phyloP scores from a whole-genome alignment of 2,888 invertebrate genomes.

The Sarcophaga subvicina region DNA sequence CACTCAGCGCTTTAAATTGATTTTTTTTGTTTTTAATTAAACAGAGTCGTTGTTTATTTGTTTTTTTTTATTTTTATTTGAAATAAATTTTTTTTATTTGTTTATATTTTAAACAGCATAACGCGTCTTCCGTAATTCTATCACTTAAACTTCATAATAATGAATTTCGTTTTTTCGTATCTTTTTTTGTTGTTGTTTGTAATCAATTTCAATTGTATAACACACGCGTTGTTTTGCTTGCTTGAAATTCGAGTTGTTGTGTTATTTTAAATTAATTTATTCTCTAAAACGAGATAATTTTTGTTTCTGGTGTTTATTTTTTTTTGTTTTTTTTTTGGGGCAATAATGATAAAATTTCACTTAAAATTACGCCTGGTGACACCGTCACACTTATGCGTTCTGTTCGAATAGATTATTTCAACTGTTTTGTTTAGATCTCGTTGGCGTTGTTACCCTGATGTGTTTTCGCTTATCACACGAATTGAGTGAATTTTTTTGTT shows the following conservation, averaged over 20 bases:
- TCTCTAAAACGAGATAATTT: constrained; percentile 69
- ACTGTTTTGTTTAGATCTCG: constrained; percentile 73
- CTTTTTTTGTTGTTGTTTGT: constrained; percentile 10
- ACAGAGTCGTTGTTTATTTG: constrained; percentile 43
- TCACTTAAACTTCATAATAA: constrained; percentile 69
- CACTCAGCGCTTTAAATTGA: background rate
- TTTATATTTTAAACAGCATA: background rate
- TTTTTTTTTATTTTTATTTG: constrained; percentile 7
- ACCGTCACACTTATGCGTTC: constrained; percentile 78
- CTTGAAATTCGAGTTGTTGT: constrained; percentile 53
- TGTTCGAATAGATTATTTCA: constrained; percentile 79
- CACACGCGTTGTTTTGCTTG: constrained; percentile 49
- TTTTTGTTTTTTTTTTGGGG: background rate
- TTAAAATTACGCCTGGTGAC: constrained; percentile 75
- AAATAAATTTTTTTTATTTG: background rate
- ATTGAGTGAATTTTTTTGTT: constrained; percentile 61
- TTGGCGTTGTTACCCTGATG: constrained; percentile 58
- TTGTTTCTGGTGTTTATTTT: background rate
- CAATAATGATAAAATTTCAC: constrained; percentile 60
- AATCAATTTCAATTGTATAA: constrained; percentile 12
- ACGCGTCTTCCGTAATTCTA: constrained; percentile 25
- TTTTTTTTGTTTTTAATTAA: constrained; percentile 17
- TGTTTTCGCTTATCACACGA: constrained; percentile 56
- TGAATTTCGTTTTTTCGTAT: constrained; percentile 37
- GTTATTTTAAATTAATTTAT: constrained; percentile 52